phyloP scores from a whole-genome alignment of 2,113 vertebrate genomes.

The Burhinus oedicnemus region DNA sequence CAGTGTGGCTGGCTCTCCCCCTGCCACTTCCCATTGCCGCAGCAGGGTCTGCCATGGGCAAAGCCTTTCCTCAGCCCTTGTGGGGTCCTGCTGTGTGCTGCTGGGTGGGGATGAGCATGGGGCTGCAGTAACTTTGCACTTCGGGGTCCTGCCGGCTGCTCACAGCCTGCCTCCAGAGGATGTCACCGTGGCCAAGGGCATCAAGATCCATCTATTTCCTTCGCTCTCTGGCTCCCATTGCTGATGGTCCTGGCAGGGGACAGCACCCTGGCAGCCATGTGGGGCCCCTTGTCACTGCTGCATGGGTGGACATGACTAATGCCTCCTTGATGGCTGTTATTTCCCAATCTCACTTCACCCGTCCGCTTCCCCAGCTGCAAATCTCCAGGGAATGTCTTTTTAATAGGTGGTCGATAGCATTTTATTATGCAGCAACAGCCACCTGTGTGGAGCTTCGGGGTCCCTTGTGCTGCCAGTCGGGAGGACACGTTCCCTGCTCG shows the following conservation, averaged over 20 bases:
- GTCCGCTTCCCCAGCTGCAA: neutral
- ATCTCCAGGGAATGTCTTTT: constrained; percentile 33
- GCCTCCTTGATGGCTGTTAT: neutral
- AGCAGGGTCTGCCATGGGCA: neutral
- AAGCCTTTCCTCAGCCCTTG: neutral
- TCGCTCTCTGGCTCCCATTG: neutral
- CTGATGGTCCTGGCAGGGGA: neutral
- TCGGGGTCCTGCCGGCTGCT: neutral
- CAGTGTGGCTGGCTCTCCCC: neutral
- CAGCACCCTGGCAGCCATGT: neutral
- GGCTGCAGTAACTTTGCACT: neutral
- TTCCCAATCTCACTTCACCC: neutral
- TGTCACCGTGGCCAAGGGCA: neutral
- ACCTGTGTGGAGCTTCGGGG: rapidly evolving
- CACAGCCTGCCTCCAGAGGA: neutral
- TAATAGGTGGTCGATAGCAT: neutral
- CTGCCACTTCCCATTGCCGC: neutral
- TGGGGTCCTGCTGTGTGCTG: neutral
- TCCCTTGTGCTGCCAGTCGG: rapidly evolving
- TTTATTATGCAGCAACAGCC: neutral
- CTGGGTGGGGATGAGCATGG: neutral
- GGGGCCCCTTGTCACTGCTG: neutral
- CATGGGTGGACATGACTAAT: neutral
- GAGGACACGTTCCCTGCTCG: rapidly evolving
- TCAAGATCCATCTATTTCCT: neutral